Conservation (phyloP, 2,888 invertebrate genomes). For the Pammene fasciana region DNA sequence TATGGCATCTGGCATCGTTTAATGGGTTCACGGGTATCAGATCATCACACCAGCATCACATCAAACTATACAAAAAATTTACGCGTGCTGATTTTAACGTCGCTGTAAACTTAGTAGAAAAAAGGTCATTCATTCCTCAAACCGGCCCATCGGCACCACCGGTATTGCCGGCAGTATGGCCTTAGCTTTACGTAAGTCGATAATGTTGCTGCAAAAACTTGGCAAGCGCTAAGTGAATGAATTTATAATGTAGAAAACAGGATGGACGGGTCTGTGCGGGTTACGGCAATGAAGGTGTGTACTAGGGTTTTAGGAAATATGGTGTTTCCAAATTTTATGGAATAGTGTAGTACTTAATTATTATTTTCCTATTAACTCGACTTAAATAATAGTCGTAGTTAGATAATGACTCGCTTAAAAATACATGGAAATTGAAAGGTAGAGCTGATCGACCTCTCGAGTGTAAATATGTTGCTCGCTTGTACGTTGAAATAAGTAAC, state of each 20-base stretch:
- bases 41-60: neutral
- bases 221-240: conserved; percentile 11
- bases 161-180: neutral
- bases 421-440: too few relatives aligned
- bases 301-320: conserved; percentile 12
- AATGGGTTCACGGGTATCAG: too few relatives aligned
- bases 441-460: too few relatives aligned
- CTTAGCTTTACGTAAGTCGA: conserved; percentile 15
- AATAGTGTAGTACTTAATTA: neutral
- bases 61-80: neutral
- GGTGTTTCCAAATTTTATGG: neutral
- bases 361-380: neutral
- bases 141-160: neutral
- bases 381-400: too few relatives aligned
- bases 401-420: too few relatives aligned
- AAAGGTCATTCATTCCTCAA: neutral
- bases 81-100: too few relatives aligned
- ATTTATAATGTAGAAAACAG: conserved; percentile 15
- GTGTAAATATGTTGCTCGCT: neutral
- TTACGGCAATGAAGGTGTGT: conserved; percentile 3
- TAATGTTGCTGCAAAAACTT: conserved; percentile 8
- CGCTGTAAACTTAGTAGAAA: neutral
- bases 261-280: conserved; percentile 12
- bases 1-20: too few relatives aligned
- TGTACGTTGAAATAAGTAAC: neutral